Evolutionary conservation across 2,888 invertebrate species (phyloP), one percentile per base, ranked within the genome.

Genomic region (Alitta virens): DNA sequence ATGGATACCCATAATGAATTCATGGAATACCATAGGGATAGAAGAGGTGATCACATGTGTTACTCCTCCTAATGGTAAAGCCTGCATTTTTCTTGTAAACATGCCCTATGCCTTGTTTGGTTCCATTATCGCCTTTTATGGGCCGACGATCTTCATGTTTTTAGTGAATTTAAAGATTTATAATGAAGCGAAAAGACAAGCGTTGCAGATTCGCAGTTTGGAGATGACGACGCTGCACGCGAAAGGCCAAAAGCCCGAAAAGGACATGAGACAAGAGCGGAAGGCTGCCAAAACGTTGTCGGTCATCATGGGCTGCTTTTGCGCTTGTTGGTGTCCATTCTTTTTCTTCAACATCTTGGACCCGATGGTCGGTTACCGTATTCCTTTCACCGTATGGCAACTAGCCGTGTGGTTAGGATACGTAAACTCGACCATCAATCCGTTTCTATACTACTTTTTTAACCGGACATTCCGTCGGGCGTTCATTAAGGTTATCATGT

Each of bases 311-410:
- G 77, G 77, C 12, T 74, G 74, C 63, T 78, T 76, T 62, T 75
- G 74, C 64, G 70, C 75, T 21, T 78, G 78, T 57, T 78, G 78
- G 78, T 76, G 74, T 63, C 78, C 77, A 0, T 78, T 78, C 60
- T 78, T 78, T 64, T 73, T 76, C 33, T 63, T 77, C 40, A 78
- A 78, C 62, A 69, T 78, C 14, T 71, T 77, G 24, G 78, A 78
- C 62, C 76, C 78, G 1, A 63, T 78, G 21, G 71, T 78, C 25
- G 73, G 74, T 7, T 76, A 78, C 65, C 67, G 68, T 61, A 74
- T 75, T 49, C 74, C 73, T 21, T 76, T 76, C 64, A 69, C 65
- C 21, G 67, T 73, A 3, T 76, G 75, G 76, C 53, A 54, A 23
- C 21, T 60, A 38, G 78, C 76, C 1, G 60, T 77, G 38, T 78